Evolutionary conservation across 2,797 vertebrate species (phyloP).

Genomic region (Hipposideros larvatus): DNA sequence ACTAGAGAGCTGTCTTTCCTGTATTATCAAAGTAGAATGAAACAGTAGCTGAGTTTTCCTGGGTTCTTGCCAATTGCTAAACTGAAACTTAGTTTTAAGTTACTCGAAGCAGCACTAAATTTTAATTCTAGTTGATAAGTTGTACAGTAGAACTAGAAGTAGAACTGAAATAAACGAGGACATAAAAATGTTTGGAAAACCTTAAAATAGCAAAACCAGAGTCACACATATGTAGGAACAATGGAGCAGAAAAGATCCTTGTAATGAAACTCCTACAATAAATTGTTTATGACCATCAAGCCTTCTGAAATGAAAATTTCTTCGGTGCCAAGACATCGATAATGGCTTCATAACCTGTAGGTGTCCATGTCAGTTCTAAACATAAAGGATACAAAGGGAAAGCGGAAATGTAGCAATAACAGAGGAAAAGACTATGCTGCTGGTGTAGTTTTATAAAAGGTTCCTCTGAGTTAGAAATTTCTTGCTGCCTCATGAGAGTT

Average conservation of each 20-base stretch:
- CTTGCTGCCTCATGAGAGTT: not conserved
- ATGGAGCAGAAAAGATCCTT: not conserved
- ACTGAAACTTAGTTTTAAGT: slow-evolving; percentile 38
- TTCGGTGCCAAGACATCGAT: not conserved
- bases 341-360: not conserved
- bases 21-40: not conserved
- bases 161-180: slow-evolving; percentile 64
- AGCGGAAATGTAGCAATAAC: not conserved
- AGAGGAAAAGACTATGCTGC: not conserved
- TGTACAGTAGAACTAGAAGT: slow-evolving; percentile 44
- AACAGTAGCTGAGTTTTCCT: slow-evolving; percentile 39
- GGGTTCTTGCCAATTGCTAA: slow-evolving; percentile 2
- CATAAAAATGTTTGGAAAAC: slow-evolving; percentile 69
- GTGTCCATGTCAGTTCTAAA: not conserved
- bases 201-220: slow-evolving; percentile 12
- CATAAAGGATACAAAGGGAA: not conserved
- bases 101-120: slow-evolving; percentile 54
- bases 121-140: slow-evolving; percentile 65
- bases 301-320: slow-evolving; percentile 34
- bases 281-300: not conserved
- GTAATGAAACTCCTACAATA: slow-evolving; percentile 27
- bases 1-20: not conserved
- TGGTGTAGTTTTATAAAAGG: not conserved
- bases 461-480: not conserved
- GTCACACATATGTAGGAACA: not conserved